phyloP scores from a whole-genome alignment of 2,888 invertebrate species.

The Agrotis exclamationis region DNA sequence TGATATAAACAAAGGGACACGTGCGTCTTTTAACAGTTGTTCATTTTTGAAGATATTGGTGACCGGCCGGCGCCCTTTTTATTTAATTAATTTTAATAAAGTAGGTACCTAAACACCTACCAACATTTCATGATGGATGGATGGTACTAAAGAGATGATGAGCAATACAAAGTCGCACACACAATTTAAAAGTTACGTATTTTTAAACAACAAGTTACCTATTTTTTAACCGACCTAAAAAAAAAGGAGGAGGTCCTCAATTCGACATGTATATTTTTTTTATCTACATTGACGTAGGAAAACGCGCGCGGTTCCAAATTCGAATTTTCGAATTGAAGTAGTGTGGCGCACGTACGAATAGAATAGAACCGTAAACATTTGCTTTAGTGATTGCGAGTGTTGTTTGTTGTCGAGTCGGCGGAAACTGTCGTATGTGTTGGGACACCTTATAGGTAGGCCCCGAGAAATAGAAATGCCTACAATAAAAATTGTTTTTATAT shows the following conservation, averaged over 20 bases:
- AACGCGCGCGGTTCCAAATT: constrained; percentile 48
- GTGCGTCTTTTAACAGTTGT: constrained; percentile 42
- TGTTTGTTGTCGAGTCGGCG: constrained; percentile 73
- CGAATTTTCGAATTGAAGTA: constrained; percentile 62
- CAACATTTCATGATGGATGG: too few species aligned
- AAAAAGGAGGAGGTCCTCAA: too few species aligned
- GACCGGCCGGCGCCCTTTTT: not conserved
- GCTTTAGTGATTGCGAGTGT: constrained; percentile 81
- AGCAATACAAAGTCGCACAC: too few species aligned
- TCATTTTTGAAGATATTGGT: constrained; percentile 11
- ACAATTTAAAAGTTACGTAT: not conserved
- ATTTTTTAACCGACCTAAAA: too few species aligned
- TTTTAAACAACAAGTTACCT: too few species aligned
- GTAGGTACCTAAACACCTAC: not conserved
- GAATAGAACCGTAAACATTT: constrained; percentile 79
- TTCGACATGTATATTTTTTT: too few species aligned
- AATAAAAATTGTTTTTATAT: not conserved
- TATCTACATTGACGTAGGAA: constrained; percentile 2
- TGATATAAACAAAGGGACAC: constrained; percentile 79
- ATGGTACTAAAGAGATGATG: too few species aligned
- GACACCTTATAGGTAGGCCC: constrained; percentile 48
- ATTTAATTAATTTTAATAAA: constrained; percentile 1
- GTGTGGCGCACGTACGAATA: constrained; percentile 66
- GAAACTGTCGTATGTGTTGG: constrained; percentile 54
- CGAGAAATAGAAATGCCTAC: constrained; percentile 8